phyloP scores from a whole-genome alignment of 2,797 vertebrate genomes.

The Pangasius larnaudii region DNA sequence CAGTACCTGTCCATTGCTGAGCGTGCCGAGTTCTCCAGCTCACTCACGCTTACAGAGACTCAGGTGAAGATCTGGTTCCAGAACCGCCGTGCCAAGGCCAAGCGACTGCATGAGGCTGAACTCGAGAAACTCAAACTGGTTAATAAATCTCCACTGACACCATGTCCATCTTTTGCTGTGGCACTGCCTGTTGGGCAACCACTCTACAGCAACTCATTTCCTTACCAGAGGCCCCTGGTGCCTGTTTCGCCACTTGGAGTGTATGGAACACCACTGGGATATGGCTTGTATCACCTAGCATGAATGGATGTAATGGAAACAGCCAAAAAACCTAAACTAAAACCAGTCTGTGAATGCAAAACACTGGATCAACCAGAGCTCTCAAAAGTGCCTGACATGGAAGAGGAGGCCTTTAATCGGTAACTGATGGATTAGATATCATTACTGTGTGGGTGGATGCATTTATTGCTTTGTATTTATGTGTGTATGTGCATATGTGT shows the following conservation, averaged over 20 bases:
- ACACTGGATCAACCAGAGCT: not conserved
- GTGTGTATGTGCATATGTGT: not conserved
- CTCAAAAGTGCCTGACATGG: constrained; percentile 32
- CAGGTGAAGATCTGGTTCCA: constrained; percentile 99
- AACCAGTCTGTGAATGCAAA: not conserved
- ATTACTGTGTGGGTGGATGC: constrained; percentile 14
- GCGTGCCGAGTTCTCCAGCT: constrained; percentile 95
- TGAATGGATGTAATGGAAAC: constrained; percentile 36
- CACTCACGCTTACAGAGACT: constrained; percentile 94
- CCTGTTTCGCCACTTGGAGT: constrained; percentile 91
- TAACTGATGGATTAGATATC: constrained; percentile 22
- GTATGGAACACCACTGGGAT: constrained; percentile 89
- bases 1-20: constrained; percentile 98
- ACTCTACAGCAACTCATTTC: constrained; percentile 89
- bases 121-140: constrained; percentile 97
- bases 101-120: constrained; percentile 97
- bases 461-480: constrained; percentile 33
- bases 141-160: constrained; percentile 78
- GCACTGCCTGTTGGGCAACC: constrained; percentile 89
- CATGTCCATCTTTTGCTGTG: constrained; percentile 87
- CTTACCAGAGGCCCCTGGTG: constrained; percentile 85
- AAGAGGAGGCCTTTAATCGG: not conserved
- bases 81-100: constrained; percentile 95
- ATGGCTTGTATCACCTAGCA: constrained; percentile 95
- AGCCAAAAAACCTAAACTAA: not conserved